Percentiles rank a stretch among this genome's conserved stretches.
phyloP scores from a whole-genome alignment of 1,140 invertebrate genomes.

The Chironomus striatipennis region DNA sequence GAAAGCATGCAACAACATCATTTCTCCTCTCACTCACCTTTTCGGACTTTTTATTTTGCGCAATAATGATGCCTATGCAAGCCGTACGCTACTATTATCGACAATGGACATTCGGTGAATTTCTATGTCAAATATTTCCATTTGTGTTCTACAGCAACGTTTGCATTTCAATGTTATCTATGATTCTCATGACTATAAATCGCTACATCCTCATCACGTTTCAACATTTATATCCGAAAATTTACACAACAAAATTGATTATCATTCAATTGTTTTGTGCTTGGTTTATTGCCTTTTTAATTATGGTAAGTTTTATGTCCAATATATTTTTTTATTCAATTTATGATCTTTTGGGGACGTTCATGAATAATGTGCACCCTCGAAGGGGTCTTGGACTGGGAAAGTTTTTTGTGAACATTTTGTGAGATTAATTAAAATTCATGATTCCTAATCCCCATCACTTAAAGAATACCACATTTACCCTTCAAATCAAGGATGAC shows the following conservation, averaged over 20 bases:
- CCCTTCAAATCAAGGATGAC: too few relatives aligned
- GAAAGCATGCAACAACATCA: slow-evolving; percentile 73
- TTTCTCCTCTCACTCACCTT: slow-evolving; percentile 79
- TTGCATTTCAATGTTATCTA: slow-evolving; percentile 74
- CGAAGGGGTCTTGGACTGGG: too few relatives aligned
- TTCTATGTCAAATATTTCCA: slow-evolving; percentile 73
- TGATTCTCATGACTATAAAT: slow-evolving; percentile 84
- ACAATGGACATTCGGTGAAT: slow-evolving; percentile 68
- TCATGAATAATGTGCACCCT: too few relatives aligned
- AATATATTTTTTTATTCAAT: too few relatives aligned
- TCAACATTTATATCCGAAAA: slow-evolving; percentile 59
- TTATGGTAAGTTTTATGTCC: slow-evolving; percentile 45
- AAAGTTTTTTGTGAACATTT: too few relatives aligned
- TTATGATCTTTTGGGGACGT: too few relatives aligned
- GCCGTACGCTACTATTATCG: slow-evolving; percentile 68
- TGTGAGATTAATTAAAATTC: too few relatives aligned
- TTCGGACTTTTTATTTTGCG: slow-evolving; percentile 77
- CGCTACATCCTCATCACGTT: slow-evolving; percentile 78
- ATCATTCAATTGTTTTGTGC: slow-evolving; percentile 63
- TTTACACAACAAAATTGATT: slow-evolving; percentile 64
- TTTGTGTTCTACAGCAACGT: slow-evolving; percentile 86
- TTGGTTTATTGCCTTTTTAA: slow-evolving; percentile 61
- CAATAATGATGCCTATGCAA: slow-evolving; percentile 74
- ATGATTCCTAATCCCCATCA: too few relatives aligned
- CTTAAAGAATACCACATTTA: too few relatives aligned